Conservation (phyloP, 2,888 invertebrate genomes). For the Apodemia zela region DNA sequence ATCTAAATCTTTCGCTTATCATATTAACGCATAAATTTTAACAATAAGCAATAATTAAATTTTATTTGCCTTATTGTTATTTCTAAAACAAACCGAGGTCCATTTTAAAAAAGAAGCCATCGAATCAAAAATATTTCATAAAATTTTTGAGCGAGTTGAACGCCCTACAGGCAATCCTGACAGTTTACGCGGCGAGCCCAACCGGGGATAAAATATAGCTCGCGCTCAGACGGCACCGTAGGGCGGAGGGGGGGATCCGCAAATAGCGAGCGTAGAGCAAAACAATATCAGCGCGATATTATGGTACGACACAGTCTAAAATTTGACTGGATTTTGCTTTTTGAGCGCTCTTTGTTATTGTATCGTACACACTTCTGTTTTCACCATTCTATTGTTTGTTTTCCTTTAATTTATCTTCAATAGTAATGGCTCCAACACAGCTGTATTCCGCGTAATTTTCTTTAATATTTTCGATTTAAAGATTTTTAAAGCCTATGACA, state of each 20-base stretch:
- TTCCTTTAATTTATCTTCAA: background rate
- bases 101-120: background rate
- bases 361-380: constrained; percentile 17
- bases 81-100: background rate
- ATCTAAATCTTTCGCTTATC: background rate
- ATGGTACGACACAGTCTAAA: constrained; percentile 52
- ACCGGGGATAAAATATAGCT: constrained; percentile 77
- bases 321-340: constrained; percentile 29
- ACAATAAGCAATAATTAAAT: background rate
- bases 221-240: constrained; percentile 71
- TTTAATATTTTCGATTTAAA: too few species aligned
- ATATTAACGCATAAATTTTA: background rate
- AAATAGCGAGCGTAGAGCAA: constrained; percentile 55
- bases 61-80: background rate
- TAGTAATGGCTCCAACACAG: background rate
- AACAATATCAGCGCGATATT: constrained; percentile 77
- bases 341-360: constrained; percentile 23
- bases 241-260: constrained; percentile 39
- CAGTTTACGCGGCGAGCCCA: constrained; percentile 73
- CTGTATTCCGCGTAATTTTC: too few species aligned
- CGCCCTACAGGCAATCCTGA: constrained; percentile 71
- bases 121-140: constrained; percentile 31
- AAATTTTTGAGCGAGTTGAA: constrained; percentile 69
- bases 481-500: too few species aligned
- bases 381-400: background rate